These are phyloP conservation scores for Steinernema scapterisci DNA, from an alignment of 2,888 invertebrate species.

Conservation along the genomic window DNA sequence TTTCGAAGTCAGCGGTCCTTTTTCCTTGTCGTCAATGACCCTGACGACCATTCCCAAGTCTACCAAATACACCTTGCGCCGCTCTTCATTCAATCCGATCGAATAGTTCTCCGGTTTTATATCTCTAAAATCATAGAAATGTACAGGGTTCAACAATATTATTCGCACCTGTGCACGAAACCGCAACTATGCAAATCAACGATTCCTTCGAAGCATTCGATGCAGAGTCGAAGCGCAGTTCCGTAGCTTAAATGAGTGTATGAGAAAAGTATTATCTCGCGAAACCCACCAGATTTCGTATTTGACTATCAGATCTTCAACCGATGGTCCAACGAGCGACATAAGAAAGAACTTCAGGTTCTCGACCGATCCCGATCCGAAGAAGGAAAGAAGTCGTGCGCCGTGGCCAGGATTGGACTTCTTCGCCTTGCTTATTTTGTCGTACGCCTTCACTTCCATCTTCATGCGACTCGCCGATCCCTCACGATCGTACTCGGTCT, in stretches of 20 bases:
- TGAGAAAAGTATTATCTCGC: background rate
- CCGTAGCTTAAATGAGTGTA: background rate
- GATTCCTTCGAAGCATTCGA: conserved; percentile 2
- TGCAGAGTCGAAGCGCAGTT: conserved; percentile 9
- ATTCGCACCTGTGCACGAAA: background rate
- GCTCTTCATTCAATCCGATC: background rate
- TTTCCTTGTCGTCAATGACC: background rate
- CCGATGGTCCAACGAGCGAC: conserved; percentile 21
- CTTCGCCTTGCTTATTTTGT: background rate
- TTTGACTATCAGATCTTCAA: background rate
- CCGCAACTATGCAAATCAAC: conserved; percentile 12
- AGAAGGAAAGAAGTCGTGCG: background rate
- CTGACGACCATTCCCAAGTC: background rate
- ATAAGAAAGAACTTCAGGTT: conserved; percentile 24
- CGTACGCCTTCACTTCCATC: conserved; percentile 29
- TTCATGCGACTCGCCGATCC: background rate
- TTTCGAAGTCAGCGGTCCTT: background rate
- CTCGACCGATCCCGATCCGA: conserved; percentile 6
- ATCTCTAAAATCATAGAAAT: background rate
- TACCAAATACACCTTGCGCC: background rate
- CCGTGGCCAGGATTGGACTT: background rate
- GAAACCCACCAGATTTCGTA: conserved; percentile 7
- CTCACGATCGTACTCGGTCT: conserved; percentile 8
- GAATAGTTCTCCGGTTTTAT: conserved; percentile 1
- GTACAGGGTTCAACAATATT: no score